Percentiles rank a stretch among this genome's conserved stretches.
Evolutionary conservation across 2,797 vertebrate species (phyloP).

Genomic region (Platyrinchus mystaceus): DNA sequence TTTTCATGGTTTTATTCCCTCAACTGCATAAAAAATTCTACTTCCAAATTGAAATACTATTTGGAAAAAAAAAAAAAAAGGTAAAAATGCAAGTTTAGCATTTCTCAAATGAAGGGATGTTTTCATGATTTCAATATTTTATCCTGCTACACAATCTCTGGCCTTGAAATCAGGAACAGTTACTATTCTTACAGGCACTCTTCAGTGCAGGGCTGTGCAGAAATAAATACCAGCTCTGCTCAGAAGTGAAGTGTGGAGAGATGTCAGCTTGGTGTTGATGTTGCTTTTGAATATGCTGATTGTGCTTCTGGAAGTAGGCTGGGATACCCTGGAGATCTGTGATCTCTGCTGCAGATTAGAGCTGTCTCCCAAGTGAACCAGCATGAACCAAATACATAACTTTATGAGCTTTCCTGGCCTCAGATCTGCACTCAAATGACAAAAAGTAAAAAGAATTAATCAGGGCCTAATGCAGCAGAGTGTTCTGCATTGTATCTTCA

Average conservation of each 20-base stretch:
- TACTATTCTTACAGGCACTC: not conserved
- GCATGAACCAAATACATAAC: not conserved
- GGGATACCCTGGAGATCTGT: not conserved
- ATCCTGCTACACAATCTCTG: not conserved
- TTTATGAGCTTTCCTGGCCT: not conserved
- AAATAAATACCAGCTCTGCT: not conserved
- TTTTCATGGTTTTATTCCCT: not conserved
- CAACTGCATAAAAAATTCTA: not conserved
- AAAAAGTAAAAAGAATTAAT: not conserved
- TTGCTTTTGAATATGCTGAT: not conserved
- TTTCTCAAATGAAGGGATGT: not conserved
- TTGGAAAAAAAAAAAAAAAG: not conserved
- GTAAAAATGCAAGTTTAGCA: not conserved
- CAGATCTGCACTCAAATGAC: not conserved
- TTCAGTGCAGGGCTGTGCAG: not conserved
- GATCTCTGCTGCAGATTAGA: not conserved
- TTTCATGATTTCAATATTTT: not conserved
- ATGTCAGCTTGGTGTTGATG: not conserved
- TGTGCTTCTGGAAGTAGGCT: not conserved
- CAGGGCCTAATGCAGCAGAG: not conserved
- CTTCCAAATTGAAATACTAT: not conserved
- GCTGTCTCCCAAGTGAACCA: not conserved
- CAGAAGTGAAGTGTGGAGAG: not conserved
- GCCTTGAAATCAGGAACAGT: not conserved
- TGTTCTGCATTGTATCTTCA: not conserved